Evolutionary conservation across 2,113 vertebrate genomes (phyloP).

Genomic region (Upupa epops): DNA sequence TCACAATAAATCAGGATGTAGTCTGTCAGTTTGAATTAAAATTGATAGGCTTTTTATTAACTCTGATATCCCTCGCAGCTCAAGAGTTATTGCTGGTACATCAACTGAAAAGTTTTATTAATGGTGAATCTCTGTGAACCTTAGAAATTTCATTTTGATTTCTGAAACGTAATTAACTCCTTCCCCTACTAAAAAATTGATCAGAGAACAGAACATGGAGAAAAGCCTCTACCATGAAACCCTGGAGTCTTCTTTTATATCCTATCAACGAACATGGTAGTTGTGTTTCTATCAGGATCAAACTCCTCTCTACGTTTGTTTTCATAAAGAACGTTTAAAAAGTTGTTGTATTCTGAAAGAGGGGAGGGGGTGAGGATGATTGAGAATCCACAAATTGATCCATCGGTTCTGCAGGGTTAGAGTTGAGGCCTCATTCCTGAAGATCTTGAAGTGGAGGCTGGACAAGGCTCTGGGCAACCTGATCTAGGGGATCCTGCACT

Average conservation of each 20-base stretch:
- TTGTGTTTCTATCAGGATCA: background rate
- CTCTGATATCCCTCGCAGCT: background rate
- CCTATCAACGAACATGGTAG: background rate
- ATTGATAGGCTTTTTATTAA: conserved; percentile 58
- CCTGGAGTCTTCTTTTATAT: background rate
- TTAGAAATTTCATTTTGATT: conserved; percentile 41
- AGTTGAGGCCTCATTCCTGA: too few relatives aligned
- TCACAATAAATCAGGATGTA: conserved; percentile 37
- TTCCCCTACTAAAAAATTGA: background rate
- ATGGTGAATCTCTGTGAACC: background rate
- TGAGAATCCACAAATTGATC: background rate
- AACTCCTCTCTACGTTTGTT: background rate
- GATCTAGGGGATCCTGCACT: too few relatives aligned
- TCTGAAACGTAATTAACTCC: conserved; percentile 18
- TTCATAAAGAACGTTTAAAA: background rate
- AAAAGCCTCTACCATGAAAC: background rate
- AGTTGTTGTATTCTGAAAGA: background rate
- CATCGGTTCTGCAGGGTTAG: background rate
- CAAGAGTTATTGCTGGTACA: background rate
- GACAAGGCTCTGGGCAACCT: too few relatives aligned
- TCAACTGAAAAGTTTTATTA: conserved; percentile 32
- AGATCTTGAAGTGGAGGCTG: too few relatives aligned
- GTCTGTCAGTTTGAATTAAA: conserved; percentile 42
- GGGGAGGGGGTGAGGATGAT: accelerated
- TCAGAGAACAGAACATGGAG: background rate